Evolutionary conservation across 1,140 invertebrate species (phyloP).

Genomic region (Apolygus lucorum): DNA sequence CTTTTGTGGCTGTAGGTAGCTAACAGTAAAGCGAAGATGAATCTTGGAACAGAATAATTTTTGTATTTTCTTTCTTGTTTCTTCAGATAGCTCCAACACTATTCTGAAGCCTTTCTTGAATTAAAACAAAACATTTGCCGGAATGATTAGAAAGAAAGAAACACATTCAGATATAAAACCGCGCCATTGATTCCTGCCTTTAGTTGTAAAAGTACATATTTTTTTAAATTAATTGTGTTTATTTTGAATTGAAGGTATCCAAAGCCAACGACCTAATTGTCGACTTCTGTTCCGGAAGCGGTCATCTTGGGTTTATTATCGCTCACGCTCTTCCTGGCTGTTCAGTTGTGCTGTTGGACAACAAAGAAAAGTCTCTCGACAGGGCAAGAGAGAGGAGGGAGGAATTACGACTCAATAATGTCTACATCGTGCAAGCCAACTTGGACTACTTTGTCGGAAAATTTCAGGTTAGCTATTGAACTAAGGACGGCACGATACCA

Average conservation of each 20-base stretch:
- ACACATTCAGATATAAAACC: too few species aligned
- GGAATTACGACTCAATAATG: slow-evolving; percentile 61
- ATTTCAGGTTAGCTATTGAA: slow-evolving; percentile 41
- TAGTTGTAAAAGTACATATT: too few species aligned
- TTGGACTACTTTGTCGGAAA: slow-evolving; percentile 69
- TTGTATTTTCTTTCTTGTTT: too few species aligned
- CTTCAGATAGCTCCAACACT: too few species aligned
- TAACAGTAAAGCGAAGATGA: too few species aligned
- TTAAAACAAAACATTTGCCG: too few species aligned
- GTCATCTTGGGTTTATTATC: slow-evolving; percentile 81
- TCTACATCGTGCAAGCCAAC: slow-evolving; percentile 76
- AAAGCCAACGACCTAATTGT: slow-evolving; percentile 55
- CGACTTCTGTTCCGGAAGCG: slow-evolving; percentile 90
- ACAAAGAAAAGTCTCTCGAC: slow-evolving; percentile 78
- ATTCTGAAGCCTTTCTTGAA: too few species aligned
- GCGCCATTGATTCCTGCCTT: too few species aligned
- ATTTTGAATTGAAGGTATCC: slow-evolving; percentile 30
- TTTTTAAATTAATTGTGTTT: not conserved
- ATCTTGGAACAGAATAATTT: too few species aligned
- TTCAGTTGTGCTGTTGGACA: slow-evolving; percentile 75
- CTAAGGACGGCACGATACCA: too few species aligned
- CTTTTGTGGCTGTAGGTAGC: too few species aligned
- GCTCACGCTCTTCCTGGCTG: slow-evolving; percentile 69
- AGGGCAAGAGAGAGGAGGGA: slow-evolving; percentile 62
- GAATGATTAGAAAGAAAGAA: too few species aligned